These are phyloP conservation scores for Theonella swinhoei DNA, from an alignment of 37 sponge, comb jelly and placozoan species.

Conservation along the genomic window DNA sequence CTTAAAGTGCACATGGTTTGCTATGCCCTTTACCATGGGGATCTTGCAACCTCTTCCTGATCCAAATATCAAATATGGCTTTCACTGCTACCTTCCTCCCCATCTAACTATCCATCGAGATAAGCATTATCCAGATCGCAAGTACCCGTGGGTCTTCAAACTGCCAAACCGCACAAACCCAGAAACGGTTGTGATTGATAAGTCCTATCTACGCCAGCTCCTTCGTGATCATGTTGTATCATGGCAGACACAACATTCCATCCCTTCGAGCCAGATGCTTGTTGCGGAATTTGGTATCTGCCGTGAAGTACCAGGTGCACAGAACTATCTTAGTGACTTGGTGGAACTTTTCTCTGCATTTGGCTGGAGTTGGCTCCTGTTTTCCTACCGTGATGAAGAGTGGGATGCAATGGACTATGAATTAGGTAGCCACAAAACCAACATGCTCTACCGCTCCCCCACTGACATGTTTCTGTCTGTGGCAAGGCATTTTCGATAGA, in stretches of 20 bases:
- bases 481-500: conserved; percentile 9
- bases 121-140: not conserved
- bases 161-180: not conserved
- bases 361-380: conserved; percentile 64
- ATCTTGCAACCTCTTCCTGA: conserved; percentile 35
- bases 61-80: conserved; percentile 21
- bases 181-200: not conserved
- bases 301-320: conserved; percentile 28
- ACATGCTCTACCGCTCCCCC: conserved; percentile 37
- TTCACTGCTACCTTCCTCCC: conserved; percentile 56
- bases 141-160: not conserved
- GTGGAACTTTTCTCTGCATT: conserved; percentile 36
- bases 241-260: conserved; percentile 23
- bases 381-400: conserved; percentile 63
- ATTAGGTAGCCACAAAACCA: conserved; percentile 34
- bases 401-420: conserved; percentile 72
- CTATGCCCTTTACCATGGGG: conserved; percentile 27
- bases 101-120: not conserved
- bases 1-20: conserved; percentile 16
- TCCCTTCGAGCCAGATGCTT: conserved; percentile 39
- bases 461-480: conserved; percentile 22
- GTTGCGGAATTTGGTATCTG: conserved; percentile 56
- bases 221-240: conserved; percentile 6
- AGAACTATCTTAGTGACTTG: conserved; percentile 34
- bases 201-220: not conserved